Evolutionary conservation across 2,888 invertebrate species (phyloP).

Genomic region (Agrotis clavis): DNA sequence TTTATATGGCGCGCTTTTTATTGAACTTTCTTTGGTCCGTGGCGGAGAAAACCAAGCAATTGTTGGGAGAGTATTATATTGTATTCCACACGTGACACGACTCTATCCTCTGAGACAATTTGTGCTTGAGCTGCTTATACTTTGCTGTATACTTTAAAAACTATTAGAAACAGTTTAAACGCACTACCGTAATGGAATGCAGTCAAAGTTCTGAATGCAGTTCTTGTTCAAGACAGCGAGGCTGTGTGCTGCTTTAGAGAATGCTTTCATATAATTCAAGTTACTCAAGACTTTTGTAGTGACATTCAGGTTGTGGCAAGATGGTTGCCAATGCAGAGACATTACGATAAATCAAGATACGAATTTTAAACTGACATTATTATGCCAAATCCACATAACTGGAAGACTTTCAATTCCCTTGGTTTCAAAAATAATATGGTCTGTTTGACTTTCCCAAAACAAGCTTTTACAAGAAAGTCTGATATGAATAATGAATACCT

Average conservation of each 20-base stretch:
- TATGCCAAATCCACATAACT: too few species aligned
- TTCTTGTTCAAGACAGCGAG: neutral
- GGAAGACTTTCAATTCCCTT: too few species aligned
- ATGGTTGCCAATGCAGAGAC: neutral
- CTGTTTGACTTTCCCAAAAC: neutral
- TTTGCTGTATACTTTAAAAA: neutral
- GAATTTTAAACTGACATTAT: neutral
- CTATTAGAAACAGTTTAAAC: neutral
- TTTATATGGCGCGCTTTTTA: constrained; percentile 28
- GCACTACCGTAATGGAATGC: neutral
- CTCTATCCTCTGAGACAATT: constrained; percentile 6
- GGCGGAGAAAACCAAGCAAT: constrained; percentile 26
- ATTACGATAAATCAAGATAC: too few species aligned
- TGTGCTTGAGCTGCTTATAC: constrained; percentile 3
- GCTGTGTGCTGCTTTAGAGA: neutral
- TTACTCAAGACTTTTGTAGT: neutral
- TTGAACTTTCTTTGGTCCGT: constrained; percentile 10
- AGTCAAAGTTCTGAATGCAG: constrained; percentile 17
- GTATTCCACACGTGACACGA: constrained; percentile 12
- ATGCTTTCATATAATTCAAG: neutral
- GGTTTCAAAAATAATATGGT: neutral
- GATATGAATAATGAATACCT: too few species aligned
- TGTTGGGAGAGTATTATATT: constrained; percentile 25
- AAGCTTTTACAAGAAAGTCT: neutral
- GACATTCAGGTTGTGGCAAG: too few species aligned